These are phyloP conservation scores for Epinephelus fuscoguttatus DNA, from an alignment of 2,113 vertebrate species.

Conservation along the genomic window DNA sequence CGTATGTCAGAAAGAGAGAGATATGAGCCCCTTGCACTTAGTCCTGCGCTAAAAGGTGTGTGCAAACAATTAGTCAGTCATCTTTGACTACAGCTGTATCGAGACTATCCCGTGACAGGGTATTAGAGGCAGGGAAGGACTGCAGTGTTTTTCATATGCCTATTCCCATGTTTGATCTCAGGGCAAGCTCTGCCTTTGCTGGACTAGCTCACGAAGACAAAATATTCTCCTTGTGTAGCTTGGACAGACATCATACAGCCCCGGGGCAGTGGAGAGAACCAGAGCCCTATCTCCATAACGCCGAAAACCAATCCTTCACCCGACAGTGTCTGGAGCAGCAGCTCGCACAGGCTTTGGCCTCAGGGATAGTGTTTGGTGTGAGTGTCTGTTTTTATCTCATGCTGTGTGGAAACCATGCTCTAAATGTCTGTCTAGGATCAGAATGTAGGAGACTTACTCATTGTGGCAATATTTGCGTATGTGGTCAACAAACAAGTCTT, in stretches of 20 bases:
- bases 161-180: slow-evolving; percentile 83
- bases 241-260: slow-evolving; percentile 84
- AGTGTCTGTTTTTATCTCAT: slow-evolving; percentile 50
- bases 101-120: slow-evolving; percentile 44
- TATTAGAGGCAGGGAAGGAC: slow-evolving; percentile 34
- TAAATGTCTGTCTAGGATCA: slow-evolving; percentile 47
- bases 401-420: slow-evolving; percentile 14
- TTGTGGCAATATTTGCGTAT: slow-evolving; percentile 66
- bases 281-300: slow-evolving; percentile 50
- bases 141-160: slow-evolving; percentile 64
- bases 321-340: slow-evolving; percentile 45
- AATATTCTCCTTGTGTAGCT: slow-evolving; percentile 83
- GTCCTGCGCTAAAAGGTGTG: slow-evolving; percentile 25
- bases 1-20: neutral
- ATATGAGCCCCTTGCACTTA: neutral
- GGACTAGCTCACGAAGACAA: slow-evolving; percentile 71
- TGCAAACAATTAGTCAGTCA: slow-evolving; percentile 18
- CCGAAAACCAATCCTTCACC: slow-evolving; percentile 66
- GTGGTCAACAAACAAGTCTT: slow-evolving; percentile 62
- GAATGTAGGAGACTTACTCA: slow-evolving; percentile 81
- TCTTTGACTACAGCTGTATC: slow-evolving; percentile 48
- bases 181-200: slow-evolving; percentile 68
- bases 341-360: slow-evolving; percentile 34
- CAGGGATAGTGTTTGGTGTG: slow-evolving; percentile 4
- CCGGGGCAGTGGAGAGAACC: slow-evolving; percentile 60